Conservation (phyloP, 2,113 vertebrate genomes). For the Erythrocercus mccallii region DNA sequence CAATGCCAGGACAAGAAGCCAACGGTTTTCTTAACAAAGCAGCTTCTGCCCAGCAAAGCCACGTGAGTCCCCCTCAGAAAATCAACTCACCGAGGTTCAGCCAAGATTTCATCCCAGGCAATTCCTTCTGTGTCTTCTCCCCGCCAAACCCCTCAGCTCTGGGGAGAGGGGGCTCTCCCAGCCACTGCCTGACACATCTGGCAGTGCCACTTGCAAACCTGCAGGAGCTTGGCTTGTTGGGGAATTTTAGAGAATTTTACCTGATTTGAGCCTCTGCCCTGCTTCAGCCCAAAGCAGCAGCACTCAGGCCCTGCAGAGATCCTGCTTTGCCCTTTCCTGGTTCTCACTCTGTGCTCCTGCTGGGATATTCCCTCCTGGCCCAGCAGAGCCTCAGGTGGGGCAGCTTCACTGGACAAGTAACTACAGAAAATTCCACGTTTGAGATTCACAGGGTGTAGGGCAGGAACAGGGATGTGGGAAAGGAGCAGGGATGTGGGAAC, state of each 20-base stretch:
- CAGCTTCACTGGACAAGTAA: not conserved
- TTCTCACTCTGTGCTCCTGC: not conserved
- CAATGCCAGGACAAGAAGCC: not conserved
- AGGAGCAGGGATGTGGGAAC: not conserved
- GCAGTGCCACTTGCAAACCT: accelerated
- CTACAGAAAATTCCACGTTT: accelerated
- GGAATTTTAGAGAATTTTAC: not conserved
- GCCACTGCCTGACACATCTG: not conserved
- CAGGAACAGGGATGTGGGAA: not conserved
- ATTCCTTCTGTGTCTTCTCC: not conserved
- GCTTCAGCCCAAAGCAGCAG: not conserved
- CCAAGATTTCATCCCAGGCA: accelerated
- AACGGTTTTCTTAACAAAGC: not conserved
- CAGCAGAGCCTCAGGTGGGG: not conserved
- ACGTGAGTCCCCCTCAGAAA: accelerated
- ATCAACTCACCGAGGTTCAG: accelerated
- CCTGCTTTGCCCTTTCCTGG: not conserved
- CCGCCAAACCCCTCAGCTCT: accelerated
- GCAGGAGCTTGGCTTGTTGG: not conserved
- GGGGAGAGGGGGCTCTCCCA: not conserved
- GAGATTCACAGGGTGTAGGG: not conserved
- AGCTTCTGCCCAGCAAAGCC: not conserved
- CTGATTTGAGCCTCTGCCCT: not conserved
- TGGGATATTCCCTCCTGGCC: not conserved
- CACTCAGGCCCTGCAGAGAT: not conserved